Evolutionary conservation across 2,113 vertebrate genomes (phyloP).

Genomic region (Siniperca chuatsi): DNA sequence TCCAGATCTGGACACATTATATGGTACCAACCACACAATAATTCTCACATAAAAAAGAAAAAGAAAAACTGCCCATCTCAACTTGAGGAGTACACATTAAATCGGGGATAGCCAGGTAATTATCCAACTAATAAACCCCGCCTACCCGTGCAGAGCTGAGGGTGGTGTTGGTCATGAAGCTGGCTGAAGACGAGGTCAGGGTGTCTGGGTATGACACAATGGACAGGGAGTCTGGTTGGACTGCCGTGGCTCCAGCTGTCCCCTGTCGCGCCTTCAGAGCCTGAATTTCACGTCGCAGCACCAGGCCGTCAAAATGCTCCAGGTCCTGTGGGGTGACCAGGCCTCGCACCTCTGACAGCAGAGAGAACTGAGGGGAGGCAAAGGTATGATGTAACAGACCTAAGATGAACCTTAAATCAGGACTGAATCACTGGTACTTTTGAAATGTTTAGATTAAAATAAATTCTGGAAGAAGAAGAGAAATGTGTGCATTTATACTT

Average conservation of each 20-base stretch:
- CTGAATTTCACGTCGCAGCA: constrained; percentile 94
- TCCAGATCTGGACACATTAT: neutral
- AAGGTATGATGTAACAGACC: neutral
- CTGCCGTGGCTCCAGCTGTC: constrained; percentile 62
- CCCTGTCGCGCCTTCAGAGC: constrained; percentile 94
- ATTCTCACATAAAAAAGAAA: neutral
- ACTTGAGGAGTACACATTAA: neutral
- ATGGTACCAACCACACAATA: neutral
- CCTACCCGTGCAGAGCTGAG: constrained; percentile 96
- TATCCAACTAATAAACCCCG: neutral
- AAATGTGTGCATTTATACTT: neutral
- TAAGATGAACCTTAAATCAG: neutral
- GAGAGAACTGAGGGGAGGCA: constrained; percentile 87
- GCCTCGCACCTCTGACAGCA: constrained; percentile 93
- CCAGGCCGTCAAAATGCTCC: constrained; percentile 92
- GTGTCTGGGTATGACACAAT: constrained; percentile 93
- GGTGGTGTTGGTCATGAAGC: constrained; percentile 94
- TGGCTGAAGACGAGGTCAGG: constrained; percentile 90
- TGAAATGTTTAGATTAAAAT: neutral
- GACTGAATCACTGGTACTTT: neutral
- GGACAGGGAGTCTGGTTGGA: constrained; percentile 87
- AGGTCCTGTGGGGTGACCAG: constrained; percentile 92
- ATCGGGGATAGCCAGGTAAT: neutral
- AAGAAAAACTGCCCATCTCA: neutral
- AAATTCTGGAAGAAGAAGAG: no score